Evolutionary conservation across 2,888 invertebrate species (phyloP), one percentile per base, ranked within the genome.

Genomic region (Heliconius hortense): DNA sequence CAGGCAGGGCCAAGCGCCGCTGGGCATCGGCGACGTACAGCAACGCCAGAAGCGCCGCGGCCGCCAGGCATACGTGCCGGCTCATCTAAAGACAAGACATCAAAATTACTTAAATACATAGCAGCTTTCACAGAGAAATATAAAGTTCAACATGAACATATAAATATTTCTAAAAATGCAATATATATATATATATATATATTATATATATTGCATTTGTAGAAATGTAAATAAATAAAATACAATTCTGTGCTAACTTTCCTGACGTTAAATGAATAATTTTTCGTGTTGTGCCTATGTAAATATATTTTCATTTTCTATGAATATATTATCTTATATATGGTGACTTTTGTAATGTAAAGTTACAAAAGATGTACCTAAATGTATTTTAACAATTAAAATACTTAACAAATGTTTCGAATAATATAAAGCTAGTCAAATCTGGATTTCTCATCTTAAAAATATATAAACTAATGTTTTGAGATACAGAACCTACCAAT

Each of bases 1-100:
- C 98, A 73, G 98, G 98, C 81, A 98, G 94, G 43, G 98, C 97
- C 79, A 98, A 95, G 80, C 98, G 96, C 84, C 98, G 95, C 90
- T 98, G 98, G 76, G 97, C 98, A 85, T 96, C 94, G 85, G 96
- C 96, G 82, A 97, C 88, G 82, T 96, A 95, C 78, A 97, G 93
- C 84, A 96, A 95, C 87, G 95, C 92, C 83, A 96, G 83, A 83
- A 94, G 83, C 80, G 86, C 89, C 77, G 86, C 87, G 79, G 88
- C 88, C 77, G 88, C 90, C 84, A 93, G 84, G 84, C 88, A 89
- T 80, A 85, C 82, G 83, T 91, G 90, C 86, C 91, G 90, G 86
- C 90, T 91, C 94, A 94, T 94, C 92, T 93, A 87, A 81, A 77
- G 72, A 81, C 66, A 74, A 74, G 21, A 13, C 68, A 56, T 21